Conservation (phyloP, 2,888 invertebrate genomes). For the Rhagonycha lutea region DNA sequence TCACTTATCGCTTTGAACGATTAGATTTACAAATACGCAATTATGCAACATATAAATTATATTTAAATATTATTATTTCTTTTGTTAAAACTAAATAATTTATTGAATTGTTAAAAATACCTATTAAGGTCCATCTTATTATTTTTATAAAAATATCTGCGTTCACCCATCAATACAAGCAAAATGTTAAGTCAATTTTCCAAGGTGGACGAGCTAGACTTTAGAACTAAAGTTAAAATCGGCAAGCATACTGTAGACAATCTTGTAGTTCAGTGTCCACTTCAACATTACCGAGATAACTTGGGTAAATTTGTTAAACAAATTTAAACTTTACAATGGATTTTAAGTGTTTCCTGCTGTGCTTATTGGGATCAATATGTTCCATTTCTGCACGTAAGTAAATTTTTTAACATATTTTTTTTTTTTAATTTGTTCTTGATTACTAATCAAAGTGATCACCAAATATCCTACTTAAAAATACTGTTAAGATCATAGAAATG, state of each 20-base stretch:
- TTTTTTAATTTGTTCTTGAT: background rate
- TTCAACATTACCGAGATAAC: background rate
- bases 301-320: background rate
- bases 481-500: background rate
- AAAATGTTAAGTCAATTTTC: background rate
- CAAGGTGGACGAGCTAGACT: slow-evolving; percentile 7
- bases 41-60: background rate
- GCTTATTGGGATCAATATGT: background rate
- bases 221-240: background rate
- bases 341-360: background rate
- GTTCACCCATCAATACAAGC: background rate
- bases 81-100: background rate
- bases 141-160: background rate
- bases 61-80: background rate
- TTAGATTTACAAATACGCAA: background rate
- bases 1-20: background rate
- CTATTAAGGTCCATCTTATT: background rate
- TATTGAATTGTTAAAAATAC: background rate
- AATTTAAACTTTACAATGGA: background rate
- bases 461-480: background rate
- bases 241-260: background rate
- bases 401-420: background rate
- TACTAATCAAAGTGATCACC: background rate
- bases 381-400: slow-evolving; percentile 12
- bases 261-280: background rate